Evolutionary conservation across 2,888 invertebrate species (phyloP), one percentile per base, ranked within the genome.

Genomic region (Thereva nobilitata): DNA sequence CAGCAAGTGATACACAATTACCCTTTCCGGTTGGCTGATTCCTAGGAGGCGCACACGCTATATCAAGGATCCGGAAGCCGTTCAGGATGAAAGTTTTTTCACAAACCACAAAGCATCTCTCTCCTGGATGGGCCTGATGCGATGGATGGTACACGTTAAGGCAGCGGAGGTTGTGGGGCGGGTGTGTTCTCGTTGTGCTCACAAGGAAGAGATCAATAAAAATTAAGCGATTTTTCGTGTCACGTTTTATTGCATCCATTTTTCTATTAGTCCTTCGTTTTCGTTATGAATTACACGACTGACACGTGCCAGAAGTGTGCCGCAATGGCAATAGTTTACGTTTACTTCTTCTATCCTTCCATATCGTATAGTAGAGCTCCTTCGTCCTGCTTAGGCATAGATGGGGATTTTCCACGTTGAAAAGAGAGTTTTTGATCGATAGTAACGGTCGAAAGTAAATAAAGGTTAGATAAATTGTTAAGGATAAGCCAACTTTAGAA

Each of bases 161-260:
- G 47, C 9, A n/a, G 5, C 41, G n/a, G 40, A 9, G 45, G 8
- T 44, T n/a, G 23, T 49, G 7, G 10, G 49, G 42, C 12, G 49
- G n/a, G 54, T 55, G 37, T 37, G 12, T 34, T 66, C 47, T 53
- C 23, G 23, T 23, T 23, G 23, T 23, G 23, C 23, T 23, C 23
- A 23, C 23, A 23, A 63, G 63, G 40, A 63, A 44, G 53, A 59
- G 53, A 61, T 69, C 67, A 61, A 67, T 67, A 69, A 69, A 67
- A 69, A 69, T 69, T 69, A 69, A 69, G 69, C 69, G 69, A 67
- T 69, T 69, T 69, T 69, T 69, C 69, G 69, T 69, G 69, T 69
- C 69, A 69, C 69, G 69, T 69, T 69, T 69, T 69, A 69, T 69
- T 69, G 65, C 69, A 69, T 69, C 69, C 65, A 69, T 69, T 69